Conservation (phyloP, 2,113 vertebrate species). For the Ptilonorhynchus violaceus region DNA sequence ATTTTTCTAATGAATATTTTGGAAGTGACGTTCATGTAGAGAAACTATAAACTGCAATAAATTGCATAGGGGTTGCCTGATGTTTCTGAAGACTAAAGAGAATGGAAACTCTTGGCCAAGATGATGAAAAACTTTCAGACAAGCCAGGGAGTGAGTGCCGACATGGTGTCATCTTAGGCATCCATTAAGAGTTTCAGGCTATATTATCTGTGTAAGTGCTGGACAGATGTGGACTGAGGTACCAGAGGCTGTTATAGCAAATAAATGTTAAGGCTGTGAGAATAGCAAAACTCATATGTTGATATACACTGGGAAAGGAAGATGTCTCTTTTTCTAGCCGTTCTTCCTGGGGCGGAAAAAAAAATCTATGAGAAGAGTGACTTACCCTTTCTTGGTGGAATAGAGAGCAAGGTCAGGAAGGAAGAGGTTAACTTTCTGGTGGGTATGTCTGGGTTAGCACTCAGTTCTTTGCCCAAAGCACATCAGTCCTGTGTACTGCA, state of each 20-base stretch:
- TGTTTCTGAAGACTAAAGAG: slow-evolving; percentile 19
- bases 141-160: background rate
- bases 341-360: background rate
- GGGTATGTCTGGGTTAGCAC: background rate
- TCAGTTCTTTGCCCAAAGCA: background rate
- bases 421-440: background rate
- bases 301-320: background rate
- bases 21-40: background rate
- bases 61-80: slow-evolving; percentile 7
- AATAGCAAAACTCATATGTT: background rate
- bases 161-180: slow-evolving; percentile 30
- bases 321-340: background rate
- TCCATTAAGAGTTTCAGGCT: slow-evolving; percentile 30
- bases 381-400: background rate
- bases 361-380: background rate
- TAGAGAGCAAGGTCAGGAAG: background rate
- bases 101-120: slow-evolving; percentile 1
- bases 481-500: background rate
- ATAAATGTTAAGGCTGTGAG: background rate
- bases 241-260: background rate
- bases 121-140: slow-evolving; percentile 32
- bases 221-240: background rate
- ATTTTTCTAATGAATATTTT: slow-evolving; percentile 56
- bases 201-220: background rate
- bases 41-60: slow-evolving; percentile 48